A percentile compares a stretch with the other conserved stretches of the same genome.
Evolutionary conservation across 2,888 invertebrate genomes (phyloP).

Genomic region (Drosophila sordidula): DNA sequence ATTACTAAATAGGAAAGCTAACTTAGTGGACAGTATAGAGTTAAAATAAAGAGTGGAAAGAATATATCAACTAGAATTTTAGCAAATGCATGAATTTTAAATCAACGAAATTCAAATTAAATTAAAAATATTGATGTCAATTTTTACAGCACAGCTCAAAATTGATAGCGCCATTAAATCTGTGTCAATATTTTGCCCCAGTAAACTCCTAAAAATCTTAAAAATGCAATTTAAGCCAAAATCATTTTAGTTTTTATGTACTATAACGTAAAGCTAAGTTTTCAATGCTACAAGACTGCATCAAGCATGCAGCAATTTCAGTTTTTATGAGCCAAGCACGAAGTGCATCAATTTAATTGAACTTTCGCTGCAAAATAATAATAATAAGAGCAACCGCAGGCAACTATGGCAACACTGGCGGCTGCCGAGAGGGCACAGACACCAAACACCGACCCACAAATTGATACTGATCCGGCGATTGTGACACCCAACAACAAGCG

Average conservation of each 20-base stretch:
- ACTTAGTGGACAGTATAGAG: too few relatives aligned
- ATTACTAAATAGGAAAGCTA: too few relatives aligned
- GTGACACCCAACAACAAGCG: slow-evolving; percentile 17
- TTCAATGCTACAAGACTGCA: slow-evolving; percentile 19
- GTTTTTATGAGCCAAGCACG: slow-evolving; percentile 37
- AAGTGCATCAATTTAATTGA: slow-evolving; percentile 66
- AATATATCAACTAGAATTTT: too few relatives aligned
- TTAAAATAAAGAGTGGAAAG: too few relatives aligned
- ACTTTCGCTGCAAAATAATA: slow-evolving; percentile 53
- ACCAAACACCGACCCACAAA: slow-evolving; percentile 25
- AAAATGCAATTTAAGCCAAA: background rate
- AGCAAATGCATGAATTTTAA: too few relatives aligned
- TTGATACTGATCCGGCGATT: slow-evolving; percentile 29
- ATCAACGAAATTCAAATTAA: too few relatives aligned
- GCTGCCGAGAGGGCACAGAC: background rate
- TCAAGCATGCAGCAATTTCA: slow-evolving; percentile 30
- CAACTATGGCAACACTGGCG: background rate
- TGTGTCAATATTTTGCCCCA: too few relatives aligned
- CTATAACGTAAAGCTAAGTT: slow-evolving; percentile 2
- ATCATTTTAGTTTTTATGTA: background rate
- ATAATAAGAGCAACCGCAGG: slow-evolving; percentile 10
- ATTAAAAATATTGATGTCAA: too few relatives aligned
- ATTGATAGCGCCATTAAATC: too few relatives aligned
- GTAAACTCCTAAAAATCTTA: background rate
- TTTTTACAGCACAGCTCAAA: too few relatives aligned